Evolutionary conservation across 2,113 vertebrate genomes (phyloP).

Genomic region (Cebus imitator): DNA sequence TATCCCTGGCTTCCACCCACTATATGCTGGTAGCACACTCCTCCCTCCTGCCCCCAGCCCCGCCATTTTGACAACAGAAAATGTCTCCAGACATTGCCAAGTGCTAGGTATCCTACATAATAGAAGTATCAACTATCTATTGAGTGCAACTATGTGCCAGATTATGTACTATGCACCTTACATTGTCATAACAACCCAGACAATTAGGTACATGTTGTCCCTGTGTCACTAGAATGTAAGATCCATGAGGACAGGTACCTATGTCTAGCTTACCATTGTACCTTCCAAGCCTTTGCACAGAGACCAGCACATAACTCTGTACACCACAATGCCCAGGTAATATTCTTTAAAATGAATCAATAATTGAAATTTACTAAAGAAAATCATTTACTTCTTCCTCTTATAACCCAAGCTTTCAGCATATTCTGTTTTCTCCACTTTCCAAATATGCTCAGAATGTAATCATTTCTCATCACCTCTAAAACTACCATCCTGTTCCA

Average conservation of each 20-base stretch:
- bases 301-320: neutral
- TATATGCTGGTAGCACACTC: neutral
- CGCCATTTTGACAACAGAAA: neutral
- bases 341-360: neutral
- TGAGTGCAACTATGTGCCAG: neutral
- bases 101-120: neutral
- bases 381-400: neutral
- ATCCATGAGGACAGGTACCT: neutral
- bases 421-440: constrained; percentile 1
- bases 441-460: neutral
- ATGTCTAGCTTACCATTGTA: neutral
- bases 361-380: neutral
- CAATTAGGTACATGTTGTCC: neutral
- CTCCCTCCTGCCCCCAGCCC: neutral
- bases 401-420: neutral
- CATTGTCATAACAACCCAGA: neutral
- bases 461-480: neutral
- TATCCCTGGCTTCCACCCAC: neutral
- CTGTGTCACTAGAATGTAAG: neutral
- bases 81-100: neutral
- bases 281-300: neutral
- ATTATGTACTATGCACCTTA: neutral
- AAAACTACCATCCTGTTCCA: neutral
- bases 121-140: neutral
- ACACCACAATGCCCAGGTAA: neutral